Evolutionary conservation across 1,140 invertebrate genomes (phyloP), one percentile per base, ranked within the genome.

Genomic region (Limonius californicus): DNA sequence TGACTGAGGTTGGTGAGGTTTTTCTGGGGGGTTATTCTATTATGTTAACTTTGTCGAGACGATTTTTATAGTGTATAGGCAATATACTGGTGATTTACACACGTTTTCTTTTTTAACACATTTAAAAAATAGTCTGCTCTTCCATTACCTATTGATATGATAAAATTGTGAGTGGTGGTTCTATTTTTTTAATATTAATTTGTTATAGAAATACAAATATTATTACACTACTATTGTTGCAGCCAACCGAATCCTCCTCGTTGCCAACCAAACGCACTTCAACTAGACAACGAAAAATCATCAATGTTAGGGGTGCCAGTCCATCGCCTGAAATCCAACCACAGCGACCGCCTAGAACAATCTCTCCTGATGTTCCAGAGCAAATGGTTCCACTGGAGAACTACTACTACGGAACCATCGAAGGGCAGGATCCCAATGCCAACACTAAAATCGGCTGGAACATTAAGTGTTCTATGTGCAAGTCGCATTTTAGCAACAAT

Each of bases 401-500:
- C 42, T 85, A 82, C 67, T 86, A 85, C 72, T 86, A 85, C 67
- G 84, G 84, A 12, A 81, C 82, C 55, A 72, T 81, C 2, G 76
- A 57, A 32, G 58, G 56, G 7, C 32, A 23, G 16, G 6, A 21
- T 15, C 19, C 35, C 9, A 54, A 59, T 23, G 16, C 7, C 16
- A 23, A 54, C 4, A 27, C n/a, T 1, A 72, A 70, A 18, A 53
- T 71, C 12, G 69, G 43, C 11, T 60, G 70, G 12, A 64, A 72
- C 66, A 60, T 75, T 61, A 72, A 72, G 63, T 76, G 75, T 63
- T 53, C 54, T 16, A 56, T 67, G 35, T 70, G 63, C 50, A 64
- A 66, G 53, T 15, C 42, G 14, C 55, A 77, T 18, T 83, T 84
- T 70, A 71, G 78, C 62, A 81, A 85, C 55, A 84, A 87, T 79